phyloP scores from a whole-genome alignment of 2,113 vertebrate species.

The Stigmatopora nigra region DNA sequence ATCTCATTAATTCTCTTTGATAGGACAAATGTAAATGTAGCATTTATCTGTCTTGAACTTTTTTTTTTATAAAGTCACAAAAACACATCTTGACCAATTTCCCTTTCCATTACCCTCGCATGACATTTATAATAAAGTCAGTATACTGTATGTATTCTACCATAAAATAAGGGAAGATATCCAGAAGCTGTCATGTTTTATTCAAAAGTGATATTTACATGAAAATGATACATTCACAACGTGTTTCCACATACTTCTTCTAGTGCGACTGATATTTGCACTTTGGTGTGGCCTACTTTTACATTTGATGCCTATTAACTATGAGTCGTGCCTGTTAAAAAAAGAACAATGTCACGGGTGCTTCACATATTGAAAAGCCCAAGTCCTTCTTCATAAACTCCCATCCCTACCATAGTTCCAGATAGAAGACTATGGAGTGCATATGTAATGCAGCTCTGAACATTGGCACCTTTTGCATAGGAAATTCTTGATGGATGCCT shows the following conservation, averaged over 20 bases:
- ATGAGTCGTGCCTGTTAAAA: constrained; percentile 35
- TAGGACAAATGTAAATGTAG: constrained; percentile 12
- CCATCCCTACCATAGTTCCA: constrained; percentile 39
- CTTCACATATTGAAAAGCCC: constrained; percentile 45
- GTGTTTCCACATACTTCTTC: background rate
- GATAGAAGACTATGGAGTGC: constrained; percentile 46
- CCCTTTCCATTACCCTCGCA: constrained; percentile 24
- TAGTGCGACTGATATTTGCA: background rate
- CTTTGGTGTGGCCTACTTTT: constrained; percentile 41
- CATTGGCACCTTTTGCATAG: constrained; percentile 10
- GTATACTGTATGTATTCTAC: background rate
- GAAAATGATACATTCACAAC: constrained; percentile 6
- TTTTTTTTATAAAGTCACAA: constrained; percentile 9
- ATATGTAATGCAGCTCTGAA: constrained; percentile 49
- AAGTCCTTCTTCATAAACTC: constrained; percentile 55
- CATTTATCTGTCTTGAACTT: background rate
- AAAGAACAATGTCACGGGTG: constrained; percentile 43
- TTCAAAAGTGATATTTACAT: constrained; percentile 18
- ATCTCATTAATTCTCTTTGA: background rate
- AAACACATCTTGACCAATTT: background rate
- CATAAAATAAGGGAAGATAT: background rate
- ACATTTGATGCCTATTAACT: constrained; percentile 45
- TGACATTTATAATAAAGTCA: constrained; percentile 20
- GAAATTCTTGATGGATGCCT: constrained; percentile 25
- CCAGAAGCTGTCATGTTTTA: background rate